Evolutionary conservation across 2,888 invertebrate species (phyloP).

Genomic region (Stenodera caucasica): DNA sequence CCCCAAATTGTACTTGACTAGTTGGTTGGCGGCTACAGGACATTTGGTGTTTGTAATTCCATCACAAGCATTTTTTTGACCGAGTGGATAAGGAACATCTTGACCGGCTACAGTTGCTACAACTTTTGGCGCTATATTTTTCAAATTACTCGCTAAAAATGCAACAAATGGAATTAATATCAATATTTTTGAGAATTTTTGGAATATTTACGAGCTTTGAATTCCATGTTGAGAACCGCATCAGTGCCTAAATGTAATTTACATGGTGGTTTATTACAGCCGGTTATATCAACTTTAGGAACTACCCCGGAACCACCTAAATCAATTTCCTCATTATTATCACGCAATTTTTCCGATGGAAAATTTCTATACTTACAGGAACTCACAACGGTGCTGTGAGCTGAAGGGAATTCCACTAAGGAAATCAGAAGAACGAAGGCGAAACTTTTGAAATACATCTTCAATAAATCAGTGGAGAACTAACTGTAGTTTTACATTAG

Average conservation of each 20-base stretch:
- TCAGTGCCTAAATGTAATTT: background rate
- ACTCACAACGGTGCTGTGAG: background rate
- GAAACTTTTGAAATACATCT: background rate
- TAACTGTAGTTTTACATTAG: background rate
- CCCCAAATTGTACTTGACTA: background rate
- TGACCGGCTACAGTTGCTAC: background rate
- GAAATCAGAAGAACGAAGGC: background rate
- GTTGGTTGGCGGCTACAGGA: background rate
- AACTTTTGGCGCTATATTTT: conserved; percentile 1
- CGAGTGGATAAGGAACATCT: background rate
- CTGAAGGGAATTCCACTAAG: background rate
- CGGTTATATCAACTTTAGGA: background rate
- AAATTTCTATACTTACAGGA: background rate
- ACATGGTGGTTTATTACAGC: background rate
- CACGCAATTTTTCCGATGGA: background rate
- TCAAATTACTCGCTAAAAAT: background rate
- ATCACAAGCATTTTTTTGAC: conserved; percentile 4
- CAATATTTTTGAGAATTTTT: background rate
- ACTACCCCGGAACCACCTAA: background rate
- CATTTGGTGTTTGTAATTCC: background rate
- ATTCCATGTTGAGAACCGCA: background rate
- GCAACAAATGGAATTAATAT: background rate
- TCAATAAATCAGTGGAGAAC: background rate
- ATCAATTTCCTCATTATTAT: background rate
- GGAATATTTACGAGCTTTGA: background rate